Evolutionary conservation across 1,140 invertebrate species (phyloP), one percentile per base, ranked within the genome.

Genomic region (Amphibalanus amphitrite): DNA sequence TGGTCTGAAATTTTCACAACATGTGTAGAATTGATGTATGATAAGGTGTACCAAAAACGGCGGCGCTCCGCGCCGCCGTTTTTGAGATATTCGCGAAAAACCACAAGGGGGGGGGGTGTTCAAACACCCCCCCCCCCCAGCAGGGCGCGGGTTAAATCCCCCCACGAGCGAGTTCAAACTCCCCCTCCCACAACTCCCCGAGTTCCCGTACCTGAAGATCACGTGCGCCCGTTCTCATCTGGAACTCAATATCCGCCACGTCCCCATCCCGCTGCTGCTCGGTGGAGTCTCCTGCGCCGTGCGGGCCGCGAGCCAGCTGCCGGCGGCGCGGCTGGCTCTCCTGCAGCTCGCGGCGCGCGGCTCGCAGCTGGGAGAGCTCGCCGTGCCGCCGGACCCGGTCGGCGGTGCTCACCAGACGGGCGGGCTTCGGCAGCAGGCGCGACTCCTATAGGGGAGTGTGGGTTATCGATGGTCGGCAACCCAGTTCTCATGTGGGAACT

Each of bases 351-450:
- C 87, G 86, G 80, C 90, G 90, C 74, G 97, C 79, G 29, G 89
- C 85, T 77, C 88, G 88, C 10, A 97, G 80, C 69, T 93, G 86
- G 77, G 91, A 92, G 40, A 96, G 79, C 80, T 97, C 93, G 0
- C 93, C 93, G 77, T 94, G 86, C 73, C 92, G 83, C 69, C 90
- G 82, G 0, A 88, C 81, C 69, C 94, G 82, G 77, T 97, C 91
- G 0, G 87, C 81, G 76, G 89, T 91, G 0, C 47, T 59, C 13
- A 59, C 6, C 47, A 72, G 28, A 4, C 38, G 67, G 25, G 40
- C 70, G 10, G 47, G 29, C 59, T 40, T 72, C 8, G 28, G 71
- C n/a, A 71, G 29, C 70, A 70, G 70, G 15, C 40, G 25, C 29
- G 38, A 71, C 28, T 69, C 67, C 47, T 71, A 38, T 25, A 67